phyloP scores from a whole-genome alignment of 2,888 invertebrate species.

The Germaria angustata region DNA sequence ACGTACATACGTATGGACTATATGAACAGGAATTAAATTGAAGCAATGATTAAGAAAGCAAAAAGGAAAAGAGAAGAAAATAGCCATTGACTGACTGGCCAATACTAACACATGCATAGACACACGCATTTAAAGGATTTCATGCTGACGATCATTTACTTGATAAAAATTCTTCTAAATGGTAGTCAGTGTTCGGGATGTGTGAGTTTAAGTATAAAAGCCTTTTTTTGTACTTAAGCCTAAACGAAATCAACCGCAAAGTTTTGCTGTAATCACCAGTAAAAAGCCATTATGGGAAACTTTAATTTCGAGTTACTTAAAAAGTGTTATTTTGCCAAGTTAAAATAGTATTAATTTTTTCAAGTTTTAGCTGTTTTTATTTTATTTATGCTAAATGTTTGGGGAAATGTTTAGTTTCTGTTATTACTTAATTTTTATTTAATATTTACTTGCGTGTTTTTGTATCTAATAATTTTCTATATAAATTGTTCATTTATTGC shows the following conservation, averaged over 20 bases:
- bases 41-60: slow-evolving; percentile 27
- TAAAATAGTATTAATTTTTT: slow-evolving; percentile 1
- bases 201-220: slow-evolving; percentile 34
- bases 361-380: slow-evolving; percentile 10
- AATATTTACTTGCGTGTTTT: slow-evolving; percentile 43
- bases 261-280: slow-evolving; percentile 61
- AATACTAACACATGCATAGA: background rate
- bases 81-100: slow-evolving; percentile 54
- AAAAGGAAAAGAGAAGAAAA: background rate
- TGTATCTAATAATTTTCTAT: background rate
- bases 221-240: slow-evolving; percentile 34
- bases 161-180: slow-evolving; percentile 49
- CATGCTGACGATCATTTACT: slow-evolving; percentile 51
- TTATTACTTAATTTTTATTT: slow-evolving; percentile 5
- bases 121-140: background rate
- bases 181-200: background rate
- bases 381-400: slow-evolving; percentile 34
- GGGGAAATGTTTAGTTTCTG: slow-evolving; percentile 16
- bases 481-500: slow-evolving; percentile 27
- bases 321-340: slow-evolving; percentile 3
- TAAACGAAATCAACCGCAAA: slow-evolving; percentile 64
- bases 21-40: slow-evolving; percentile 44
- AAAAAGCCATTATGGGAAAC: slow-evolving; percentile 59
- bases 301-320: slow-evolving; percentile 53
- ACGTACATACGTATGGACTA: slow-evolving; percentile 32